phyloP scores from a whole-genome alignment of 2,113 vertebrate genomes.

The Leiothrix lutea region DNA sequence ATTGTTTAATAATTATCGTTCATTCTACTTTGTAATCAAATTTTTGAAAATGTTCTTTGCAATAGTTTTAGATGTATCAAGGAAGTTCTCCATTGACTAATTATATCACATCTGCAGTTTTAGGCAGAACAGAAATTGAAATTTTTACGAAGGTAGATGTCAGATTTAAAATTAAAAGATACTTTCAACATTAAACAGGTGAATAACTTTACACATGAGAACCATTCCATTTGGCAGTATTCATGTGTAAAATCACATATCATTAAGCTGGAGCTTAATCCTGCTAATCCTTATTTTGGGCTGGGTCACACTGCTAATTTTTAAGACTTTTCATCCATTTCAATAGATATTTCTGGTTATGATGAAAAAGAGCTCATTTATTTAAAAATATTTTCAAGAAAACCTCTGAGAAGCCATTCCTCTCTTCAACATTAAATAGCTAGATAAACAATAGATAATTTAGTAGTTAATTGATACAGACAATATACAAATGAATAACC shows the following conservation, averaged over 20 bases:
- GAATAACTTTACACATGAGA: background rate
- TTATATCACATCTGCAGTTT: background rate
- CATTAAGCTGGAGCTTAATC: background rate
- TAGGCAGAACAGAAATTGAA: background rate
- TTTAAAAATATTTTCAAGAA: background rate
- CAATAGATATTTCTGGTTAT: background rate
- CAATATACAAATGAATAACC: background rate
- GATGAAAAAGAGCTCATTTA: background rate
- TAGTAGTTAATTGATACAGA: background rate
- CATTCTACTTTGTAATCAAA: background rate
- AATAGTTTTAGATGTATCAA: background rate
- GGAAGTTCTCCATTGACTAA: background rate
- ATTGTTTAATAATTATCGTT: background rate
- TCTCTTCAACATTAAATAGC: background rate
- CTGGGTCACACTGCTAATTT: background rate
- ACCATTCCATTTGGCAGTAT: background rate
- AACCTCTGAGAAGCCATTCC: background rate
- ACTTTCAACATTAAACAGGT: background rate
- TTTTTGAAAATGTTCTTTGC: background rate
- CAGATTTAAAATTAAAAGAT: background rate
- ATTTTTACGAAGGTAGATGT: background rate
- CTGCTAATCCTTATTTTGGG: background rate
- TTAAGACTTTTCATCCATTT: background rate
- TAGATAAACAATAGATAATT: background rate
- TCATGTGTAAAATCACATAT: background rate